phyloP scores from a whole-genome alignment of 2,888 invertebrate genomes.

The Gymnocheta viridis region DNA sequence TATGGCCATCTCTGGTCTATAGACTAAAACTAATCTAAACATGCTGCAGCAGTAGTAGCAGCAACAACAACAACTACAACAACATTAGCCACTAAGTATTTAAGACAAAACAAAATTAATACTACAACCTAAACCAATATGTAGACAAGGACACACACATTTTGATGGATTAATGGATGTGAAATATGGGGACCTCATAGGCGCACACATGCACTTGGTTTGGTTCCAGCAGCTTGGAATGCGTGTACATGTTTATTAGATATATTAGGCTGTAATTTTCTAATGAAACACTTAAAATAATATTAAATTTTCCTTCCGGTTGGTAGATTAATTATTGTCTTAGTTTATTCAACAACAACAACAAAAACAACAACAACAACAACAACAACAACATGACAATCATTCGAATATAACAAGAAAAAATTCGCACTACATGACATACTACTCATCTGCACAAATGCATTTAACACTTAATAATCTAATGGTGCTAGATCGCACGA shows the following conservation, averaged over 20 bases:
- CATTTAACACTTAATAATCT: too few species aligned
- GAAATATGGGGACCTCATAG: neutral
- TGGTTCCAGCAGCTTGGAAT: neutral
- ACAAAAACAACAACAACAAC: neutral
- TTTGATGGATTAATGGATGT: slow-evolving; percentile 50
- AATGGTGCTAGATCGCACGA: too few species aligned
- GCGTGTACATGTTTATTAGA: slow-evolving; percentile 4
- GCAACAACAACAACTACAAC: neutral
- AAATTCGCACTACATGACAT: neutral
- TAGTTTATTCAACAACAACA: neutral
- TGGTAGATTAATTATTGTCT: slow-evolving; percentile 40
- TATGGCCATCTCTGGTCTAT: too few species aligned
- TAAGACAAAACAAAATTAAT: slow-evolving; percentile 31
- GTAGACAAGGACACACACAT: slow-evolving; percentile 21
- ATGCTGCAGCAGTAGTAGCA: neutral
- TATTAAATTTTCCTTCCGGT: slow-evolving; percentile 49
- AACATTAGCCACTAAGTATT: neutral
- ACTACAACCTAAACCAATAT: slow-evolving; percentile 29
- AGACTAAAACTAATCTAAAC: slow-evolving; percentile 49
- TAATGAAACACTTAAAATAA: slow-evolving; percentile 38
- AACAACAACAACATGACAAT: neutral
- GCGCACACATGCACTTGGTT: neutral
- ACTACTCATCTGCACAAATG: too few species aligned
- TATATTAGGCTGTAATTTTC: slow-evolving; percentile 31
- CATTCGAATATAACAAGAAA: neutral